Conservation (phyloP, 1,140 invertebrate species). For the Hylaeus anthracinus region DNA sequence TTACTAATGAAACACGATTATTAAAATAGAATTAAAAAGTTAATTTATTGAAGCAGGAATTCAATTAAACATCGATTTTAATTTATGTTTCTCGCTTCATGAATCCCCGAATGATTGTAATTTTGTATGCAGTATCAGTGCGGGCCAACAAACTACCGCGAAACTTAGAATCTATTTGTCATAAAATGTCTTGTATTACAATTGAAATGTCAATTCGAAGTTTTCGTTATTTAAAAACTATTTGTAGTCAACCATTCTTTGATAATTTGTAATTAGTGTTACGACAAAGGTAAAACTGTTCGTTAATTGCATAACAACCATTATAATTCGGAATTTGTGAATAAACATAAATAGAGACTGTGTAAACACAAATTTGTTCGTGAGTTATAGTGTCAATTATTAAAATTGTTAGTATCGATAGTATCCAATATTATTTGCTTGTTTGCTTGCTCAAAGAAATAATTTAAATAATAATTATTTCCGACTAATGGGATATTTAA, state of each 20-base stretch:
- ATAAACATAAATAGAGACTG: conserved; percentile 8
- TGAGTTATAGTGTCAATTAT: conserved; percentile 1
- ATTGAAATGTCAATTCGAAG: conserved; percentile 47
- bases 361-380: conserved; percentile 20
- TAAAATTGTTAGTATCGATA: background rate
- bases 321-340: background rate
- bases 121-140: conserved; percentile 17
- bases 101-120: background rate
- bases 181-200: conserved; percentile 39
- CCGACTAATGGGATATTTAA: background rate
- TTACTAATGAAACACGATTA: background rate
- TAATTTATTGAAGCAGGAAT: background rate
- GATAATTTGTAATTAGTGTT: conserved; percentile 32
- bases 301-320: background rate
- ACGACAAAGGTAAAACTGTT: background rate
- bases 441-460: background rate
- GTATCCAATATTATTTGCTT: background rate
- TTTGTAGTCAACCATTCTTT: conserved; percentile 34
- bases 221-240: conserved; percentile 39
- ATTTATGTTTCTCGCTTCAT: background rate
- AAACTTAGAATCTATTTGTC: conserved; percentile 26
- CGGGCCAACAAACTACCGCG: conserved; percentile 33
- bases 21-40: background rate
- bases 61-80: background rate
- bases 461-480: background rate